Evolutionary conservation across 2,888 invertebrate species (phyloP).

Genomic region (Periphyllus acericola): DNA sequence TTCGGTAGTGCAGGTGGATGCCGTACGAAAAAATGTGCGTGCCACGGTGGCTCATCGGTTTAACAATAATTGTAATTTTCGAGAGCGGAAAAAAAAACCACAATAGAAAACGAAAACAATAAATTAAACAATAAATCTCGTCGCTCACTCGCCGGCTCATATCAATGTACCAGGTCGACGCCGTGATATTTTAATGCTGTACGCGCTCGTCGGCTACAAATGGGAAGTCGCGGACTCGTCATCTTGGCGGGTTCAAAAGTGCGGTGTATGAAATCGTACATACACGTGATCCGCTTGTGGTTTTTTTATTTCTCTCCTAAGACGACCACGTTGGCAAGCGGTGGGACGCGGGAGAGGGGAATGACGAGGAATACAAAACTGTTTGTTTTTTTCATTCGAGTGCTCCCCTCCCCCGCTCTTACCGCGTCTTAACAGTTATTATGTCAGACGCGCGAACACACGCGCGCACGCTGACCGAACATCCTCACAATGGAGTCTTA

Average conservation of each 20-base stretch:
- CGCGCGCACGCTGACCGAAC: conserved; percentile 43
- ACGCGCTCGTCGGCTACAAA: background rate
- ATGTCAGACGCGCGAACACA: background rate
- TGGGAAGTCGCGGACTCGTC: background rate
- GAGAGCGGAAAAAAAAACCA: background rate
- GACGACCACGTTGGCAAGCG: background rate
- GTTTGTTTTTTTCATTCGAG: conserved; percentile 30
- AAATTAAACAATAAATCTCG: too few relatives aligned
- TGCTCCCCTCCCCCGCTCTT: background rate
- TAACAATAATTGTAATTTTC: conserved; percentile 27
- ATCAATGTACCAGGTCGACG: background rate
- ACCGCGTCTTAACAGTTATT: background rate
- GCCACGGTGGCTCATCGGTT: background rate
- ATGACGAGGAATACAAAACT: conserved; percentile 34
- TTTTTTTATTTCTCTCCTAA: background rate
- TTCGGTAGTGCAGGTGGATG: conserved; percentile 15
- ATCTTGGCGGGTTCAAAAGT: conserved; percentile 12
- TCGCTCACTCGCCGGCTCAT: background rate
- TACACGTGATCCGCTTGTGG: background rate
- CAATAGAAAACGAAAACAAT: conserved; percentile 25
- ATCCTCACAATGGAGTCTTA: conserved; percentile 42
- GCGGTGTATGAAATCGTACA: background rate
- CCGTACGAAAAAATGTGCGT: background rate
- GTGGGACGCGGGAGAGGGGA: background rate
- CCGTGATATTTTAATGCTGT: background rate